Conservation (phyloP, 2,113 vertebrate genomes). For the Silurus asotus region DNA sequence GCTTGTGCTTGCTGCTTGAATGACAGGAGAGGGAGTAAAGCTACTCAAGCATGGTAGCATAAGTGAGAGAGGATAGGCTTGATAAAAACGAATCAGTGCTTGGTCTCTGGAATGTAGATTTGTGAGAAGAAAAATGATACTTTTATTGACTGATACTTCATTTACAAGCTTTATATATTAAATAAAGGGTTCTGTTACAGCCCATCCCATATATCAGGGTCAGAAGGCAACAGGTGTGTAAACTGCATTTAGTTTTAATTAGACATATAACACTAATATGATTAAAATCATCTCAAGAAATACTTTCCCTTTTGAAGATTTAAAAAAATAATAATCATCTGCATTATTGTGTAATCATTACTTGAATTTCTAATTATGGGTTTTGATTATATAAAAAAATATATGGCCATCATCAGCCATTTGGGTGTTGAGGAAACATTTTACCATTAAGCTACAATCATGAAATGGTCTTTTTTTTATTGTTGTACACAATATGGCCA, state of each 20-base stretch:
- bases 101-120: neutral
- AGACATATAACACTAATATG: neutral
- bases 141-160: neutral
- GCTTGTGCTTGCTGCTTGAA: constrained; percentile 41
- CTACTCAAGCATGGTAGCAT: constrained; percentile 13
- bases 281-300: neutral
- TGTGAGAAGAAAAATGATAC: neutral
- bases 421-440: neutral
- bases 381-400: neutral
- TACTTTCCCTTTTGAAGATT: neutral
- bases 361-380: neutral
- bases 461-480: neutral
- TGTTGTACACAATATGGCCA: neutral
- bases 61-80: neutral
- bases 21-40: constrained; percentile 41
- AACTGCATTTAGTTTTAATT: neutral
- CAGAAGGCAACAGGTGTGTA: neutral
- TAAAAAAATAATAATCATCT: neutral
- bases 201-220: neutral
- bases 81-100: neutral
- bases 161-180: neutral
- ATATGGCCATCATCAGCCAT: neutral
- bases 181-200: neutral
- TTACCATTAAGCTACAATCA: neutral
- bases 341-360: neutral